Base-by-base conservation (phyloP, 2,888 invertebrate species). In the Cepaea hortensis region DNA sequence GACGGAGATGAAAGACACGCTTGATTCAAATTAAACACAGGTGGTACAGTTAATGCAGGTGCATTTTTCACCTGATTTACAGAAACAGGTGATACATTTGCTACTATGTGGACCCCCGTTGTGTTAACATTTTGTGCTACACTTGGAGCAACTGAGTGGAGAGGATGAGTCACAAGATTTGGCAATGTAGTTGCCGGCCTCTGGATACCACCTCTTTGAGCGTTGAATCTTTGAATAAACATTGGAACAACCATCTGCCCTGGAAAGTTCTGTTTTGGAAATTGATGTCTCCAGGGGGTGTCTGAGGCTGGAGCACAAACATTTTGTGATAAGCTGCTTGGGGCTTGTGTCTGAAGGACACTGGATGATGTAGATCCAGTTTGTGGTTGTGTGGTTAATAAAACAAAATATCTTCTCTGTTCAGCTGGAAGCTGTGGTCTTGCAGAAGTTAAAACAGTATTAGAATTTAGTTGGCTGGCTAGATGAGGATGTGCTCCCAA, bases 341-440 rank as follows among this genome's bases (percentile, higher is more conserved):
- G 61, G 18, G 18, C 61, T 15, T 62, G 62, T 62, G 62, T 62
- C 55, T 62, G 79, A 79, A 62, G 18, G 18, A 76, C 50, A 35
- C 62, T 50, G 35, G 62, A 61, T 35, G 79, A 62, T 62, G 46
- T 62, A 3, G 18, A 62, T 62, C 35, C 62, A 79, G 35, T 23
- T 79, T 62, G 79, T 35, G 79, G 77, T 61, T 61, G 11, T 79
- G 35, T 79, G 61, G 79, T 23, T 62, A 62, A 6, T 62, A 62
- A 4, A 62, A 35, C 23, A 3, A 46, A 15, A 79, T 55, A 3
- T 62, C 35, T 3, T 62, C 11, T 4, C 18, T 79, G 62, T 18
- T 61, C 20, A 79, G 3, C 4, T 79, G 62, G 6, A 79, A 79
- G 15, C 79, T 6, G 35, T 79, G 62, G 35, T 35, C 62, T 62